Percentiles rank a stretch among this genome's conserved stretches.
Conservation (phyloP, 1,140 invertebrate genomes). For the Ectropis grisescens region DNA sequence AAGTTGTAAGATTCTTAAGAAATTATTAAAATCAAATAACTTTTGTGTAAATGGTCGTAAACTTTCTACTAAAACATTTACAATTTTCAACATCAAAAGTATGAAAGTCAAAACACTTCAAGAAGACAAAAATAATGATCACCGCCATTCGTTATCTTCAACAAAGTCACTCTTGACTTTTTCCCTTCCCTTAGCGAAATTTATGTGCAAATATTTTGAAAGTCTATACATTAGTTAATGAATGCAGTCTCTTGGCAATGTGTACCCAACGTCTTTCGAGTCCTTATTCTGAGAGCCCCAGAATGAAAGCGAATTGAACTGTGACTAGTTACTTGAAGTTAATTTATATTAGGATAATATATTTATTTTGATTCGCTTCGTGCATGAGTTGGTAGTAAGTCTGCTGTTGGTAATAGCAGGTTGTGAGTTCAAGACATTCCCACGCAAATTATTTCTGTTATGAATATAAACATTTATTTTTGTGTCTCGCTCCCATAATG, state of each 20-base stretch:
- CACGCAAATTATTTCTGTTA: too few species aligned
- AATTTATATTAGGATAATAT: background rate
- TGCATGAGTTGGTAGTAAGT: background rate
- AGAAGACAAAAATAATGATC: slow-evolving; percentile 16
- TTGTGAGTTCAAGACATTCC: too few species aligned
- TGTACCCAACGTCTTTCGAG: slow-evolving; percentile 30
- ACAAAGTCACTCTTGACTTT: slow-evolving; percentile 20
- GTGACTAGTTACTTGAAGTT: background rate
- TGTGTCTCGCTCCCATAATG: too few species aligned
- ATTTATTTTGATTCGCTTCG: background rate
- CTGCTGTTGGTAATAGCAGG: background rate
- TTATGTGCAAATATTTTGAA: slow-evolving; percentile 58
- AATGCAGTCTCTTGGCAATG: slow-evolving; percentile 47
- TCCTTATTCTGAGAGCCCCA: slow-evolving; percentile 27
- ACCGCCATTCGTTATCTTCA: slow-evolving; percentile 17
- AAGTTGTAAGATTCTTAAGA: too few species aligned
- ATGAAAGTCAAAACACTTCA: slow-evolving; percentile 3
- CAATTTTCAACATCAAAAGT: too few species aligned
- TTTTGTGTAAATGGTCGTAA: too few species aligned
- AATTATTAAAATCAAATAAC: too few species aligned
- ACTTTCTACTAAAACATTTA: too few species aligned
- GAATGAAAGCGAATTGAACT: background rate
- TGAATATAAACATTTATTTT: background rate
- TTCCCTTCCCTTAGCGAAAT: slow-evolving; percentile 39
- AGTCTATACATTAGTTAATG: slow-evolving; percentile 60